Evolutionary conservation across 2,797 vertebrate genomes (phyloP), one percentile per base, ranked within the genome.

Genomic region (Girardinus metallicus): DNA sequence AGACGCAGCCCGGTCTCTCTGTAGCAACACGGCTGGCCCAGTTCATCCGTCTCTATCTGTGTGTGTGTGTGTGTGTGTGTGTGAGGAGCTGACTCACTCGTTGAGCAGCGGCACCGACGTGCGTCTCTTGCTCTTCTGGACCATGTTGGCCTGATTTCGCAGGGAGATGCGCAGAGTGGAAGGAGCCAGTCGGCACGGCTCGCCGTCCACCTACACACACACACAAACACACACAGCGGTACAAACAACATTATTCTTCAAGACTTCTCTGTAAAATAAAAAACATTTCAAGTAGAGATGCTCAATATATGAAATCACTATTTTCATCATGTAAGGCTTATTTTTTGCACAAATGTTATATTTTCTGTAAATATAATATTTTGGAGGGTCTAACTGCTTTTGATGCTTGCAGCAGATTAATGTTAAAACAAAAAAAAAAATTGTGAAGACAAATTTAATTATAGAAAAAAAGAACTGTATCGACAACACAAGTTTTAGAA

Each of bases 131-230:
- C 97, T 97, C 91, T 99, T 99, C 97, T 99, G 98, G 79, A 99
- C 97, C 98, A 99, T 99, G 93, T 99, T 99, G 95, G 98, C 98
- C 94, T 99, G 98, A 90, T 99, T 99, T 91, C 98, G 96, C 16
- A 99, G 92, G 47, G 97, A 98, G 91, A 99, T 99, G 0, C 95
- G 96, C 62, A 99, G 97, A 43, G 98, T 97, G 0, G 98, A 99
- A 0, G 98, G 98, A 49, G 98, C 97, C 89, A 99, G 51, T 2
- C 98, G 95, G 21, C 98, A 99, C 0, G 98, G 98, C 84, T 99
- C 98, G 0, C 98, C 98, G 0, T 99, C 98, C 91, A 99, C 98
- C 96, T 99, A 92, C 94, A 95, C 0, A 21, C 11, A 57, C n/a
- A 74, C 57, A 66, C 12, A 66, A 4, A 2, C 8, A 15, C 5